These are phyloP conservation scores for Sesamia nonagrioides DNA, from an alignment of 1,140 invertebrate genomes.

Conservation along the genomic window DNA sequence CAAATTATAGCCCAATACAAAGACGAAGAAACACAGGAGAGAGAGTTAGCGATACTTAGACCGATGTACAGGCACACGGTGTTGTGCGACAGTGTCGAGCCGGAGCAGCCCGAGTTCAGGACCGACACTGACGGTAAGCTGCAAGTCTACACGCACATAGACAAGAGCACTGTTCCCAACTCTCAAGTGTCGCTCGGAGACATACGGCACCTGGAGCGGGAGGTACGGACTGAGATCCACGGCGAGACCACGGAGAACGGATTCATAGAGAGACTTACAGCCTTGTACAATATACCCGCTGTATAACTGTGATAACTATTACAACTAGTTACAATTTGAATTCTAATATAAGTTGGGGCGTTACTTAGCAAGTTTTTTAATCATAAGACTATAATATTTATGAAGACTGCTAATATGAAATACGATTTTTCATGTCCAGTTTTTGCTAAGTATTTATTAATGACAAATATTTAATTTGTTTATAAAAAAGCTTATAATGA, in stretches of 20 bases:
- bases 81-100: slow-evolving; percentile 52
- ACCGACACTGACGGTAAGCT: slow-evolving; percentile 76
- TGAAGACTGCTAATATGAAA: slow-evolving; percentile 24
- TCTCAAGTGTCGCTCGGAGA: slow-evolving; percentile 63
- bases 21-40: slow-evolving; percentile 58
- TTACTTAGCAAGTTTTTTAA: background rate
- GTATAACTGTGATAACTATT: slow-evolving; percentile 54
- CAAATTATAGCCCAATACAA: slow-evolving; percentile 31
- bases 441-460: slow-evolving; percentile 21
- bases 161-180: slow-evolving; percentile 66
- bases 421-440: slow-evolving; percentile 9
- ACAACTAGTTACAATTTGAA: slow-evolving; percentile 7
- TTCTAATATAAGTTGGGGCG: slow-evolving; percentile 3
- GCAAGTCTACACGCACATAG: slow-evolving; percentile 74
- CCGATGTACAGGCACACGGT: slow-evolving; percentile 59
- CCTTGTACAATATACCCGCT: slow-evolving; percentile 78
- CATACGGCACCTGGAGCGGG: slow-evolving; percentile 66
- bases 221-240: slow-evolving; percentile 57
- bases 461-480: background rate
- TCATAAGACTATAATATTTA: slow-evolving; percentile 18
- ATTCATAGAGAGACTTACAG: slow-evolving; percentile 75
- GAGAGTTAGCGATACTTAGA: slow-evolving; percentile 63
- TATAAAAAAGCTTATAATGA: background rate
- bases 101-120: slow-evolving; percentile 56
- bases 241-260: slow-evolving; percentile 72